Evolutionary conservation across 2,113 vertebrate species (phyloP).

Genomic region (Hypanus sabinus): DNA sequence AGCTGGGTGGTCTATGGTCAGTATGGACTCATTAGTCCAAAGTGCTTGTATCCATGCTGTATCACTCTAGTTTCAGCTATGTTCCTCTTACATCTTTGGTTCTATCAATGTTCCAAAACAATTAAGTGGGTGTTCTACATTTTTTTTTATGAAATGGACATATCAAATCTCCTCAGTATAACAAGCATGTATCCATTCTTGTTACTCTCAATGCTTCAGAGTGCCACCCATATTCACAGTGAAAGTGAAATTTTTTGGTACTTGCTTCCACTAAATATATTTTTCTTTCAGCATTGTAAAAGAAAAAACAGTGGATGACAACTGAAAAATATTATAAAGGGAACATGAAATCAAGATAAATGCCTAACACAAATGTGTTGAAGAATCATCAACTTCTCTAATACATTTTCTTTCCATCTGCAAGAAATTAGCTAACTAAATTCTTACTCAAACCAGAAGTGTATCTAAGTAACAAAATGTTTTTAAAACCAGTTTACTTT

Average conservation of each 20-base stretch:
- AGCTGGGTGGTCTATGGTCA: no score
- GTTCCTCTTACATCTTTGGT: no score
- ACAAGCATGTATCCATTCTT: not conserved
- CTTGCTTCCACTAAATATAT: not conserved
- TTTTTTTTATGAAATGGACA: no score
- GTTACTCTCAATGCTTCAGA: not conserved
- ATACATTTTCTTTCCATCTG: not conserved
- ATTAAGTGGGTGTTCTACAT: no score
- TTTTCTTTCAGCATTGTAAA: not conserved
- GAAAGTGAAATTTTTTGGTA: not conserved
- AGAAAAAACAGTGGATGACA: not conserved
- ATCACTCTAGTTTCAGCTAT: no score
- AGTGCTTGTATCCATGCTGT: no score
- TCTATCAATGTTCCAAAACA: no score
- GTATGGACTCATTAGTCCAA: no score
- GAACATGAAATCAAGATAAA: not conserved
- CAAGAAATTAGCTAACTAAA: slow-evolving; percentile 12
- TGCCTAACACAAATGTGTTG: not conserved
- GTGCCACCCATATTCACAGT: not conserved
- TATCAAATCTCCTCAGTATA: no score
- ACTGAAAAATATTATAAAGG: not conserved
- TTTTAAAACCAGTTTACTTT: not conserved
- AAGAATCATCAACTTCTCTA: not conserved
- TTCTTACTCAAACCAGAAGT: not conserved
- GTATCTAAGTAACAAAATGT: slow-evolving; percentile 8